Percentiles rank a stretch among this genome's conserved stretches.
Conservation (phyloP, 1,140 invertebrate species). For the Ostrea denselamellosa region DNA sequence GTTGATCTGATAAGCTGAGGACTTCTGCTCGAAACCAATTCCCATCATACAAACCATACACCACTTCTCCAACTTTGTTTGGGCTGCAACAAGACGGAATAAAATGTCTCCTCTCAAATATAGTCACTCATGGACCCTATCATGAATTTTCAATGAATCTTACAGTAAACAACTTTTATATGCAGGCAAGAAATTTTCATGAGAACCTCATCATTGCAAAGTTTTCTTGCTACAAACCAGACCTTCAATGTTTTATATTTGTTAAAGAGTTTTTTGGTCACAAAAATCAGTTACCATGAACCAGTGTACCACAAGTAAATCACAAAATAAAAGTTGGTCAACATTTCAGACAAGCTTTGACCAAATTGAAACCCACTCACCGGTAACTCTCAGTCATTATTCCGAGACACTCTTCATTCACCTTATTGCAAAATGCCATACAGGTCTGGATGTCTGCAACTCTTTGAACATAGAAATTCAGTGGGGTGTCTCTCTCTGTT, state of each 20-base stretch:
- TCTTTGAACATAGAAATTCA: slow-evolving; percentile 36
- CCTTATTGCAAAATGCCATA: background rate
- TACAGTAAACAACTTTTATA: background rate
- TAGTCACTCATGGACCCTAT: background rate
- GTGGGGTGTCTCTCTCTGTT: slow-evolving; percentile 33
- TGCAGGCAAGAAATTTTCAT: too few species aligned
- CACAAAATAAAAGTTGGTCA: too few species aligned
- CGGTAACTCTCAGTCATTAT: background rate
- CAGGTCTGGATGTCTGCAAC: background rate
- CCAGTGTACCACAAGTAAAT: too few species aligned
- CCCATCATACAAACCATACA: slow-evolving; percentile 45
- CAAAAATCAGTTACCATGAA: too few species aligned
- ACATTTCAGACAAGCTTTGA: too few species aligned
- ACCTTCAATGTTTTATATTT: too few species aligned
- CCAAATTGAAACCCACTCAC: slow-evolving; percentile 17
- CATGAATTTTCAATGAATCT: background rate
- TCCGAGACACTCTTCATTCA: background rate
- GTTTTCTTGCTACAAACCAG: too few species aligned
- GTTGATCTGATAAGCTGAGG: slow-evolving; percentile 3
- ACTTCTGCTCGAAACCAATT: slow-evolving; percentile 56
- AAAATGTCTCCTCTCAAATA: background rate
- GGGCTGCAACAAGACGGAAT: slow-evolving; percentile 42
- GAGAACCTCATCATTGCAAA: too few species aligned
- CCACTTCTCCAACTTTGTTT: slow-evolving; percentile 50
- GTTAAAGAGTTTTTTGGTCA: background rate